Evolutionary conservation across 2,888 invertebrate species (phyloP).

Genomic region (Euzophera pinguis): DNA sequence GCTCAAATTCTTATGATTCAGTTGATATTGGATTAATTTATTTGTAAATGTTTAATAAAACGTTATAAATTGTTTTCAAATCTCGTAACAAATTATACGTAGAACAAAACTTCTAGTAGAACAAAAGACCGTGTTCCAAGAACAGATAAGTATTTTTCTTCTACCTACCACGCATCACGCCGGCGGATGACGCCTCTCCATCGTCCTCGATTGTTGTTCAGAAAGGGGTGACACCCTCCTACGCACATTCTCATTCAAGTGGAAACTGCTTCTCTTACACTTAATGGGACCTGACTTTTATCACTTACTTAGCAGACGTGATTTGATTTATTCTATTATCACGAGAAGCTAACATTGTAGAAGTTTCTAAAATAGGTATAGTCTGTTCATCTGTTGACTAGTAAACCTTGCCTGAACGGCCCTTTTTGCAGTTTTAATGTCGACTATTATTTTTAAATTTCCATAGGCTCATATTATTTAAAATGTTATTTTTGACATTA

Average conservation of each 20-base stretch:
- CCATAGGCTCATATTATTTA: no score
- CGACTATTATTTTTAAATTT: no score
- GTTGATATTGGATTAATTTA: no score
- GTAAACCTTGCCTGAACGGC: no score
- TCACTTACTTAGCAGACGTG: slow-evolving; percentile 1
- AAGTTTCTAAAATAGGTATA: no score
- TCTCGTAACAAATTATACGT: neutral
- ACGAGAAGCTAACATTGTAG: no score
- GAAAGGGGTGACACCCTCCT: slow-evolving; percentile 71
- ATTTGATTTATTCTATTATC: slow-evolving; percentile 5
- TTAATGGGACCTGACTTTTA: slow-evolving; percentile 16
- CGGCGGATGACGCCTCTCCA: slow-evolving; percentile 53
- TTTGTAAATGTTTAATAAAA: no score
- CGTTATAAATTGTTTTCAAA: no score
- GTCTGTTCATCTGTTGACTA: no score
- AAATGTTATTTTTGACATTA: no score
- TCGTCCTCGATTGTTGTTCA: slow-evolving; percentile 53
- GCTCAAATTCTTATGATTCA: no score
- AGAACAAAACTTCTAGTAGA: slow-evolving; percentile 12
- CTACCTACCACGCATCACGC: slow-evolving; percentile 39
- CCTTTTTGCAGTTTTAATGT: no score
- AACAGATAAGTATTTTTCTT: slow-evolving; percentile 27
- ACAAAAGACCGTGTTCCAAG: slow-evolving; percentile 21
- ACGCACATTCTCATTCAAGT: slow-evolving; percentile 65
- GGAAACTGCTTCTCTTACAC: slow-evolving; percentile 48